A percentile compares a stretch with the other conserved stretches of the same genome.
phyloP scores from a whole-genome alignment of 1,140 invertebrate genomes.

The Trichogramma pretiosum region DNA sequence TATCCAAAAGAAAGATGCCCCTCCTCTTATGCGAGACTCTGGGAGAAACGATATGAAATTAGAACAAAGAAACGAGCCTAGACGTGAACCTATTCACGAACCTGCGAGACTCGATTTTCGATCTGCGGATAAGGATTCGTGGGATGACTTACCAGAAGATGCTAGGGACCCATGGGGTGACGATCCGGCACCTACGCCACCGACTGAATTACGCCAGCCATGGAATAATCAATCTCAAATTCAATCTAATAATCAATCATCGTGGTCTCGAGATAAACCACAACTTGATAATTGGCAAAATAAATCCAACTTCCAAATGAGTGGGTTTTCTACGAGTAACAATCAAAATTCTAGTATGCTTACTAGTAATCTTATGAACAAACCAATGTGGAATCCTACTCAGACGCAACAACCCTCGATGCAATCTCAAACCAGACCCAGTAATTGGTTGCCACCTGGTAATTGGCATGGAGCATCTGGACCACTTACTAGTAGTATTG shows the following conservation, averaged over 20 bases:
- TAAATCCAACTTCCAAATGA: slow-evolving; percentile 5
- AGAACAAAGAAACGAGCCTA: slow-evolving; percentile 4
- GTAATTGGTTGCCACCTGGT: slow-evolving; percentile 8
- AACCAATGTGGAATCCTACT: slow-evolving; percentile 6
- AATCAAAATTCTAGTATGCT: slow-evolving; percentile 10
- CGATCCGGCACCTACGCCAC: background rate
- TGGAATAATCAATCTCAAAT: background rate
- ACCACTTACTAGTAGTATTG: no score
- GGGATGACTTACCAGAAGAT: slow-evolving; percentile 40
- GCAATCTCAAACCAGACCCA: slow-evolving; percentile 9
- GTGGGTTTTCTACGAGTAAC: background rate
- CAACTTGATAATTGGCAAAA: slow-evolving; percentile 1
- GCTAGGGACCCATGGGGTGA: slow-evolving; percentile 43
- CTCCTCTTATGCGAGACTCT: no score
- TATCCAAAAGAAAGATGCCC: no score
- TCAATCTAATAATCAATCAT: background rate
- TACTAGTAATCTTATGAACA: slow-evolving; percentile 9
- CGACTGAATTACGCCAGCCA: slow-evolving; percentile 10
- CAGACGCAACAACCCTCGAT: no score
- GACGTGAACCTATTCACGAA: slow-evolving; percentile 13
- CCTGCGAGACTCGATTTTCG: slow-evolving; percentile 14
- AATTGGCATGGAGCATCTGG: slow-evolving; percentile 16
- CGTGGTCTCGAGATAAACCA: slow-evolving; percentile 15
- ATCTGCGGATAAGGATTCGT: slow-evolving; percentile 34
- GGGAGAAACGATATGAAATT: background rate